These are phyloP conservation scores for Zosterops hypoxanthus DNA, from an alignment of 2,113 vertebrate species.

Conservation along the genomic window DNA sequence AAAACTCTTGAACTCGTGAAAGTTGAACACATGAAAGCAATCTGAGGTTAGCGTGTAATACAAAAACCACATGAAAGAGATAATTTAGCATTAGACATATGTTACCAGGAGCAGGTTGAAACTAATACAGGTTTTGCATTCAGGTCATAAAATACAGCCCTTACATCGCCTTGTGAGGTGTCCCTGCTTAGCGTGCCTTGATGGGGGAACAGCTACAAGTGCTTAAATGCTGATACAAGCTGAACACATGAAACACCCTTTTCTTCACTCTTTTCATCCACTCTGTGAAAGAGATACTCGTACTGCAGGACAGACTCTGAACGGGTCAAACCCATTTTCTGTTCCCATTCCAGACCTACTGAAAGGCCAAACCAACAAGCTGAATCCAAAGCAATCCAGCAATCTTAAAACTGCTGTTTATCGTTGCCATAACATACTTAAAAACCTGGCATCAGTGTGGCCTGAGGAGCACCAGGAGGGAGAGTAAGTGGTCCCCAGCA, in stretches of 20 bases:
- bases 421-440: neutral
- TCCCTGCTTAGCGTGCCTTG: neutral
- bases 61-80: conserved; percentile 51
- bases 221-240: neutral
- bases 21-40: conserved; percentile 47
- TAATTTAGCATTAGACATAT: conserved; percentile 41
- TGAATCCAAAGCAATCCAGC: neutral
- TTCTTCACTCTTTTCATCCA: neutral
- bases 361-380: neutral
- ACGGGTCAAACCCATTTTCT: neutral
- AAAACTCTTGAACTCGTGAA: conserved; percentile 45
- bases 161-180: neutral
- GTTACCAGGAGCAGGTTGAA: conserved; percentile 50
- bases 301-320: neutral
- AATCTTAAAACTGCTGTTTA: neutral
- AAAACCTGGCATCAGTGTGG: neutral
- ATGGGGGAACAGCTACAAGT: neutral
- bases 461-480: neutral
- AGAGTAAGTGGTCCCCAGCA: neutral
- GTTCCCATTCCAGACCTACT: neutral
- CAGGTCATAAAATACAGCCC: conserved; percentile 15
- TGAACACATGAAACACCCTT: neutral
- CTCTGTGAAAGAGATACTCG: neutral
- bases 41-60: neutral
- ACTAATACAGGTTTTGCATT: conserved; percentile 30